These are phyloP conservation scores for Turritopsis dohrnii DNA, from an alignment of 30 jellyfish, hydroid and myxozoan genomes.

Conservation along the genomic window DNA sequence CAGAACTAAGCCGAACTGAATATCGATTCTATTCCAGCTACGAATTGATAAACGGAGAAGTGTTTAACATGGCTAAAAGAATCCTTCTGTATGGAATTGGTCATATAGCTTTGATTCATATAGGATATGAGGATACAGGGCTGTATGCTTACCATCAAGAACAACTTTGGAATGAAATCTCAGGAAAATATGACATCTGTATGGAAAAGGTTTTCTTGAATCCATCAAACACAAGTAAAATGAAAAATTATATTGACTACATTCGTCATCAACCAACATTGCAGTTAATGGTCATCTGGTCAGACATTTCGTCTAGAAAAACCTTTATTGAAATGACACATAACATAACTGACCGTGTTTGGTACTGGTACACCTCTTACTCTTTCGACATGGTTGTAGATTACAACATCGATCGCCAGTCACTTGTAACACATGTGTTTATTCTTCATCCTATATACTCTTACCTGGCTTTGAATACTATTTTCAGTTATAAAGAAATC, in stretches of 20 bases:
- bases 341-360: background rate
- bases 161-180: background rate
- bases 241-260: background rate
- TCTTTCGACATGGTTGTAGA: background rate
- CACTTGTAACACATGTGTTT: constrained; percentile 13
- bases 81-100: background rate
- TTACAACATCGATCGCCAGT: background rate
- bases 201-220: background rate
- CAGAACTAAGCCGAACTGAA: background rate
- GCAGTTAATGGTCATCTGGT: constrained; percentile 3
- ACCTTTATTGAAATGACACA: background rate
- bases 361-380: constrained; percentile 9
- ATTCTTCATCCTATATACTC: background rate
- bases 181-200: background rate
- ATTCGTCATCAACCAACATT: background rate
- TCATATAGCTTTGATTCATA: background rate
- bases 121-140: background rate
- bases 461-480: background rate
- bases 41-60: background rate
- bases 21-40: background rate
- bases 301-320: background rate
- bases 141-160: background rate
- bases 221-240: background rate
- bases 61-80: background rate
- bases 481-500: background rate